Percentiles rank a stretch among this genome's conserved stretches.
Evolutionary conservation across 30 jellyfish, hydroid and myxozoan genomes (phyloP).

Genomic region (Turritopsis dohrnii): DNA sequence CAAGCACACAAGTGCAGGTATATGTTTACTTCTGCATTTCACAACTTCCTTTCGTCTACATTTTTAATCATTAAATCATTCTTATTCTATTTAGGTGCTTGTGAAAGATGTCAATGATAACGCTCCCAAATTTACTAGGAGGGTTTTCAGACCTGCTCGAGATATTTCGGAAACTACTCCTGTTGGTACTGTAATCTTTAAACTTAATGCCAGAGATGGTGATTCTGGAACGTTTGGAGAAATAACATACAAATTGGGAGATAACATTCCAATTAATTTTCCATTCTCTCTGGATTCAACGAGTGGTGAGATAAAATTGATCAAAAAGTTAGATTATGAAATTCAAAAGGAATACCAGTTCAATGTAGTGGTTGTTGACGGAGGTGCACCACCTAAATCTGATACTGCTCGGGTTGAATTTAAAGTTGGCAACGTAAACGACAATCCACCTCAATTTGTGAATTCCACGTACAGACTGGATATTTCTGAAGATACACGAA

Average conservation of each 20-base stretch:
- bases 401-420: constrained; percentile 11
- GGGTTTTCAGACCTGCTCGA: constrained; percentile 15
- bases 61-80: no score
- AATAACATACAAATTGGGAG: constrained; percentile 14
- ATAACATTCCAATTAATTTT: constrained; percentile 7
- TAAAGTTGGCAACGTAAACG: constrained; percentile 63
- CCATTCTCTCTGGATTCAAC: constrained; percentile 19
- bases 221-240: constrained; percentile 35
- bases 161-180: constrained; percentile 15
- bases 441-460: constrained; percentile 65
- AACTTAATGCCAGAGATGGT: constrained; percentile 26
- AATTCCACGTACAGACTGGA: constrained; percentile 42
- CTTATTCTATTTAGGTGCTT: neutral
- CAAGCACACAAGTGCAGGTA: constrained; percentile 29
- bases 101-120: constrained; percentile 40
- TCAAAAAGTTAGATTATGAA: constrained; percentile 18
- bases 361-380: neutral
- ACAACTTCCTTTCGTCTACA: no score
- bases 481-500: constrained; percentile 73
- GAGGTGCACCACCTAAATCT: constrained; percentile 23
- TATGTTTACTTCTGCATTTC: neutral
- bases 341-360: constrained; percentile 8
- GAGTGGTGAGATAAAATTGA: constrained; percentile 7
- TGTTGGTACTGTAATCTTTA: constrained; percentile 22
- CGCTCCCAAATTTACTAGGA: constrained; percentile 21